Base-by-base conservation (phyloP, 2,113 vertebrate species). In the Nothoprocta perdicaria region DNA sequence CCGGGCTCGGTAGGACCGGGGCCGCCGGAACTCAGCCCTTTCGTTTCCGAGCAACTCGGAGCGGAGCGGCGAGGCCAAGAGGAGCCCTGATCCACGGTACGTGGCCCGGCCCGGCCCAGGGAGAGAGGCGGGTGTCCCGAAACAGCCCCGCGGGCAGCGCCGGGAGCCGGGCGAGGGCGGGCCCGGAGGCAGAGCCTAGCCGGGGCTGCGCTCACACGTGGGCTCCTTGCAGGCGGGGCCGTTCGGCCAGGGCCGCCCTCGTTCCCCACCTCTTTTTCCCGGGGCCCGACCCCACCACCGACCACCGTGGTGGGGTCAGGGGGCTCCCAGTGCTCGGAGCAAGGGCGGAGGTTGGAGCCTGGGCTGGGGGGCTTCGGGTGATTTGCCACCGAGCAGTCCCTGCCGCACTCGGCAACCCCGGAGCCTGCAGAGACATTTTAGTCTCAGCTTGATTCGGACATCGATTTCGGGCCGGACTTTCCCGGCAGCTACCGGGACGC, bases 41-140 rank as follows among this genome's bases (percentile, higher is more conserved):
- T 88, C 93, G 83, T 94, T 93, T 92, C 80, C 29, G 22, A 74
- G 45, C 35, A 26, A 19, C 18, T 48, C 27, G 27, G 31, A 33
- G 4, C 14, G 16, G 81, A 58, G 14, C 1, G 22, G 6, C 13
- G 35, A 66, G 31, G 14, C 14, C 40, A 41, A 5, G 9, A 21
- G 29, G 6, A 33, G 10, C 26, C 35, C 31, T 19, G 50, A 29
- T 19, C 48, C 18, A 46, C 26, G 29, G 23, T 38, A 81, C 41
- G 24, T 19, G n/a, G 19, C n/a, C 11, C 38, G 29, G 17, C 17
- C 21, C 65, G n/a, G 4, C 41, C n/a, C 26, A 38, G 27, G 33
- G 46, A 48, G 46, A 10, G 60, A 67, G 3, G 12, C 35, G 13
- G n/a, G n/a, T 26, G 9, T 21, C 18, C 10, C 22, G n/a, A 31